Conservation (phyloP, 2,113 vertebrate species). For the Gallinago undulata region DNA sequence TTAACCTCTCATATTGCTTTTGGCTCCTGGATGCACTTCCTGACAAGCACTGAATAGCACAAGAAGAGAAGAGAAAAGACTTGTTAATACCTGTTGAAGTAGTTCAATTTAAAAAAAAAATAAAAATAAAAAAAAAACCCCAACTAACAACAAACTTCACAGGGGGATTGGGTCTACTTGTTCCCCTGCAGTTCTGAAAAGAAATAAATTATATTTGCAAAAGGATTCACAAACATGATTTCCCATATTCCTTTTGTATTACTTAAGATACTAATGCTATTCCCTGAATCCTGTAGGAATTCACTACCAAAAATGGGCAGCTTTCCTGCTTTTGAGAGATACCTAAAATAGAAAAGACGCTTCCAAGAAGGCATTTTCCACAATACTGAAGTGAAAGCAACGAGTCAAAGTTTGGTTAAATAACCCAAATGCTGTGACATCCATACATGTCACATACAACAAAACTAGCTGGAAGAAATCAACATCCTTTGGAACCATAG, state of each 20-base stretch:
- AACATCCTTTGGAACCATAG: neutral
- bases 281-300: neutral
- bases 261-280: neutral
- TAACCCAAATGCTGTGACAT: neutral
- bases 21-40: too few relatives aligned
- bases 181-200: neutral
- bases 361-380: neutral
- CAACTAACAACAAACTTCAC: neutral
- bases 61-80: neutral
- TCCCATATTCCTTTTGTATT: neutral
- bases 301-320: neutral
- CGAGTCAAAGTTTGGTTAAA: neutral
- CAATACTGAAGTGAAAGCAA: neutral
- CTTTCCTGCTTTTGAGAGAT: neutral
- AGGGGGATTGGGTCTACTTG: neutral
- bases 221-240: neutral
- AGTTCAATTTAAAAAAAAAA: neutral
- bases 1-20: neutral
- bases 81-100: neutral
- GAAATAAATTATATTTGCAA: neutral
- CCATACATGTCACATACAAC: neutral
- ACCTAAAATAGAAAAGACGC: neutral
- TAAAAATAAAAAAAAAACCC: neutral
- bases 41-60: neutral
- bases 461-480: neutral